Base-by-base conservation (phyloP, 2,113 vertebrate species). In the Acinonyx jubatus region DNA sequence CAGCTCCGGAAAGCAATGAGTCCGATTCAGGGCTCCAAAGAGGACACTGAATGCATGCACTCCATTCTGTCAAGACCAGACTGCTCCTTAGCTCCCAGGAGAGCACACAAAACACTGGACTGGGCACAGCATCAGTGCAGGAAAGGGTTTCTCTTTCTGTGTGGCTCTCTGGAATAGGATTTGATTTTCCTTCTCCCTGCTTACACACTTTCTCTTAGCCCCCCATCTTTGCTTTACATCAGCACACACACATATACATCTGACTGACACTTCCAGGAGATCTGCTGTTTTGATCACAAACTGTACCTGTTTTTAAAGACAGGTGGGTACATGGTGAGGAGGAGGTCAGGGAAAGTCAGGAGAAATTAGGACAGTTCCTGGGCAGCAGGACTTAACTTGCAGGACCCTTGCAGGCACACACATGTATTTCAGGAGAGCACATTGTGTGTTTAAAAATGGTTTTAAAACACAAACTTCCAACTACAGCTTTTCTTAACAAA, bases 401-500 rank as follows among this genome's bases (percentile, higher is more conserved):
- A 89, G 84, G 97, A 91, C 93, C 50, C 81, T 96, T 61, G 50
- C 66, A 55, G 95, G 80, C 69, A 66, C 83, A 61, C 83, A 61
- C 27, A 80, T 15, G 0, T 86, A 87, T 96, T 98, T 97, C 94
- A 91, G 71, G 41, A 66, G 66, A 93, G 45, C 91, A 82, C n/a
- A 92, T 66, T 79, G 90, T 65, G 92, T 85, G 93, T 74, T 97
- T 92, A 92, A 97, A 97, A 96, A 82, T 19, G 84, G 84, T 96
- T 38, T 94, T 36, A 71, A 97, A 94, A 91, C 95, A 52, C 80
- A 92, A 76, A 88, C 76, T 82, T 94, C 92, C 71, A 91, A 87
- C 38, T 80, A 97, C 79, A 96, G 97, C 88, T 95, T 94, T 97
- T 94, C 74, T 33, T 93, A 94, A 97, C 96, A 98, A 98, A 97